phyloP scores from a whole-genome alignment of 2,888 invertebrate genomes.

The Trisateles emortualis region DNA sequence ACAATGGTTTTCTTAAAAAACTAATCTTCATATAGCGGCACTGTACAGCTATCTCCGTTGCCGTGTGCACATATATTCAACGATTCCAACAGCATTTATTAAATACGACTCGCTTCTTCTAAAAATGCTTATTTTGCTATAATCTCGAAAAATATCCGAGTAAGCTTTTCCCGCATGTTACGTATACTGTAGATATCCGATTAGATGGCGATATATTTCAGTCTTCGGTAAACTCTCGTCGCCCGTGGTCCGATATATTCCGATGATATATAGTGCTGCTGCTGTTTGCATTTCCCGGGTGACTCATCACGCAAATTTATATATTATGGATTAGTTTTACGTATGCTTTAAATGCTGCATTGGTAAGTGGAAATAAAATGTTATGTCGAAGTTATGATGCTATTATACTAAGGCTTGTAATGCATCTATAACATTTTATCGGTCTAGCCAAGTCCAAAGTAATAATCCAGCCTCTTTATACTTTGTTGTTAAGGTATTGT shows the following conservation, averaged over 20 bases:
- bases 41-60: too few relatives aligned
- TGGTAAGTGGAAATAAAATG: background rate
- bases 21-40: too few relatives aligned
- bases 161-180: background rate
- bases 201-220: conserved; percentile 26
- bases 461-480: too few relatives aligned
- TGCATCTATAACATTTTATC: too few relatives aligned
- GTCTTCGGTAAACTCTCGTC: conserved; percentile 17
- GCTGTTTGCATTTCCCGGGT: conserved; percentile 16
- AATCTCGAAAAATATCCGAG: background rate
- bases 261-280: conserved; percentile 26
- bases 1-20: too few relatives aligned
- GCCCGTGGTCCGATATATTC: conserved; percentile 16
- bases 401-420: too few relatives aligned
- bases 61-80: too few relatives aligned
- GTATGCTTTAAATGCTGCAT: background rate
- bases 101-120: too few relatives aligned
- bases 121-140: too few relatives aligned
- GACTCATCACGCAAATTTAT: conserved; percentile 10
- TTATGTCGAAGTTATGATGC: background rate
- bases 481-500: too few relatives aligned
- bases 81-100: too few relatives aligned
- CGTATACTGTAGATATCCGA: conserved; percentile 8
- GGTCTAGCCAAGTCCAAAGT: too few relatives aligned
- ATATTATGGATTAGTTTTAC: background rate